These are phyloP conservation scores for Butorides virescens DNA, from an alignment of 2,113 vertebrate species.

Conservation along the genomic window DNA sequence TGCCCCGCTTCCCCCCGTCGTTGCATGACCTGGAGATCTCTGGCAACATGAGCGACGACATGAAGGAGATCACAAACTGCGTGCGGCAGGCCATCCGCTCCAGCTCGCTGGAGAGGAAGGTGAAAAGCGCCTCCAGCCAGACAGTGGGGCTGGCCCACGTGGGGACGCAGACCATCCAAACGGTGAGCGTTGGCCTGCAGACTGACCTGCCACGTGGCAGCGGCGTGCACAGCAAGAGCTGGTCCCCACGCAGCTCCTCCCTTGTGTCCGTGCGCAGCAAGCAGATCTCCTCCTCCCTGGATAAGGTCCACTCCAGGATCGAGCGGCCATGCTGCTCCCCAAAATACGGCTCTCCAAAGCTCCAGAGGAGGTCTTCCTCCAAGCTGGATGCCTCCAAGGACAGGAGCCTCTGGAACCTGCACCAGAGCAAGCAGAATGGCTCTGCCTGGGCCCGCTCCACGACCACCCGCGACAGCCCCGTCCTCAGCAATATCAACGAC, in stretches of 20 bases:
- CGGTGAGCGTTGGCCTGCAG: slow-evolving; percentile 88
- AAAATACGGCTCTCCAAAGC: slow-evolving; percentile 94
- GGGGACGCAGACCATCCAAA: slow-evolving; percentile 89
- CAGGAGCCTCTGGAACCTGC: slow-evolving; percentile 93
- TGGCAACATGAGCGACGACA: slow-evolving; percentile 95
- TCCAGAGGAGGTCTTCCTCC: slow-evolving; percentile 91
- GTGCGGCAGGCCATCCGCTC: slow-evolving; percentile 96
- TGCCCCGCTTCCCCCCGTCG: slow-evolving; percentile 71
- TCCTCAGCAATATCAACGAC: slow-evolving; percentile 91
- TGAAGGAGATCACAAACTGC: slow-evolving; percentile 99
- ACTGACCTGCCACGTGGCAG: slow-evolving; percentile 80
- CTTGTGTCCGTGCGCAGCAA: slow-evolving; percentile 87
- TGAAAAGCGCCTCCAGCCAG: slow-evolving; percentile 89
- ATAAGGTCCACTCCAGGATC: slow-evolving; percentile 92
- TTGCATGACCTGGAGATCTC: slow-evolving; percentile 90
- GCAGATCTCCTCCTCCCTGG: slow-evolving; percentile 93
- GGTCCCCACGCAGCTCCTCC: slow-evolving; percentile 89
- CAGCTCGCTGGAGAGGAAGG: slow-evolving; percentile 92
- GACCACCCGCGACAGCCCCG: slow-evolving; percentile 95
- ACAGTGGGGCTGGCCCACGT: slow-evolving; percentile 78
- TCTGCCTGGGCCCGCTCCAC: slow-evolving; percentile 98
- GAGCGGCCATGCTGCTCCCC: slow-evolving; percentile 96
- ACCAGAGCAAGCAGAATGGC: slow-evolving; percentile 88
- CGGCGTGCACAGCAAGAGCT: slow-evolving; percentile 85
- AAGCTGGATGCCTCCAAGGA: slow-evolving; percentile 89